A percentile compares a stretch with the other conserved stretches of the same genome.
These are phyloP conservation scores for Myotis yumanensis DNA, from an alignment of 2,113 vertebrate genomes.

Conservation along the genomic window DNA sequence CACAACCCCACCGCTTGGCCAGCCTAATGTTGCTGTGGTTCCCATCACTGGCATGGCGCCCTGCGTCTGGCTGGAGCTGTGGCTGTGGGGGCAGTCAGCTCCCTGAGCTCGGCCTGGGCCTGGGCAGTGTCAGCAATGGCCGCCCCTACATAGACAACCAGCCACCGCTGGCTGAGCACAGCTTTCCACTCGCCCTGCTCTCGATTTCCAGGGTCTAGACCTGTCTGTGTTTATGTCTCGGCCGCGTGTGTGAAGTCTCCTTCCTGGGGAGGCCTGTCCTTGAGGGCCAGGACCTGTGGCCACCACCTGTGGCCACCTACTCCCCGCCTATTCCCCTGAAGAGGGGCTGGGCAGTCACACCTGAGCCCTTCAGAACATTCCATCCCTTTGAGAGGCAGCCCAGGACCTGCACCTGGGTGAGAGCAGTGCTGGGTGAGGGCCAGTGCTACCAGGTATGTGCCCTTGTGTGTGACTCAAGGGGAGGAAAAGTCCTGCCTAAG, in stretches of 20 bases:
- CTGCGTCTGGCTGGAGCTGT: not conserved
- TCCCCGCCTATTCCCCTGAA: not conserved
- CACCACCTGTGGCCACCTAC: not conserved
- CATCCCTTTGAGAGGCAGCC: not conserved
- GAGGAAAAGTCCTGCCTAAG: not conserved
- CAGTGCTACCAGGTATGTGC: not conserved
- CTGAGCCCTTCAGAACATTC: not conserved
- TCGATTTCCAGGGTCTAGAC: not conserved
- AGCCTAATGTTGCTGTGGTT: not conserved
- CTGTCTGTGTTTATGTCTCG: slow-evolving; percentile 37
- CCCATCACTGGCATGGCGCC: fast-evolving
- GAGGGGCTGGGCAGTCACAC: not conserved
- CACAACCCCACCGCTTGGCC: too few relatives aligned
- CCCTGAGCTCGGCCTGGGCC: not conserved
- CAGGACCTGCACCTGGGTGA: too few relatives aligned
- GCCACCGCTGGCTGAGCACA: not conserved
- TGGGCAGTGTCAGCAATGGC: not conserved
- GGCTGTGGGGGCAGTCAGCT: too few relatives aligned
- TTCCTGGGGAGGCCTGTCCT: not conserved
- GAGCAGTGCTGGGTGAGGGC: too few relatives aligned
- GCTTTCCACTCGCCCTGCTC: slow-evolving; percentile 30
- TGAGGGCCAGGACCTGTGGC: not conserved
- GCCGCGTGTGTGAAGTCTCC: not conserved
- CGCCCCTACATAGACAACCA: not conserved
- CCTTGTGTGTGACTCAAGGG: not conserved